These are phyloP conservation scores for Spea multiplicata DNA, from an alignment of 2,113 vertebrate species.

Conservation along the genomic window DNA sequence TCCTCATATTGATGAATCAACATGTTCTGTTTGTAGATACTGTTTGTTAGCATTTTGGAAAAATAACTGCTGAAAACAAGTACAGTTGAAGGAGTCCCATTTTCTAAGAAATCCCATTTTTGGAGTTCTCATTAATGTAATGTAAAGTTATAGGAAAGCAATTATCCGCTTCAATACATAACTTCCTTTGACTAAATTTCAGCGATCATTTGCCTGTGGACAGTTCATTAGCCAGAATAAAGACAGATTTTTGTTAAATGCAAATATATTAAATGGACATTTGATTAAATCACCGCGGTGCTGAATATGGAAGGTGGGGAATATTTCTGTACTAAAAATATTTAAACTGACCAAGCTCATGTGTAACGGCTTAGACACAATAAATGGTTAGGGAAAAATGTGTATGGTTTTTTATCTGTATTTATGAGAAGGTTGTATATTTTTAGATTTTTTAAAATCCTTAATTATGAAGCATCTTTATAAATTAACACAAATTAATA, in stretches of 20 bases:
- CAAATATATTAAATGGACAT: too few species aligned
- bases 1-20: too few species aligned
- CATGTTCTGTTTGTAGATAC: too few species aligned
- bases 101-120: constrained; percentile 5
- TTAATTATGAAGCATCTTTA: not conserved
- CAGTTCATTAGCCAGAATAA: constrained; percentile 12
- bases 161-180: constrained; percentile 23
- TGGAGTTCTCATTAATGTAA: constrained; percentile 11
- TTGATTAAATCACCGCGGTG: too few species aligned
- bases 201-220: constrained; percentile 21
- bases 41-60: too few species aligned
- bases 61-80: not conserved
- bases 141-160: constrained; percentile 5
- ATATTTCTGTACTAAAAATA: too few species aligned
- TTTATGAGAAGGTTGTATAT: not conserved
- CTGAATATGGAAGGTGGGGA: too few species aligned
- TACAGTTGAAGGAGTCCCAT: not conserved
- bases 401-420: not conserved
- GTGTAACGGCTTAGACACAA: too few species aligned
- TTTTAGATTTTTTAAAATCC: not conserved
- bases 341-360: too few species aligned
- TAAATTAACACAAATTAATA: too few species aligned
- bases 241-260: too few species aligned
- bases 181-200: constrained; percentile 8
- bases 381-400: too few species aligned